Conservation (phyloP, 2,113 vertebrate genomes). For the Pteronura brasiliensis region DNA sequence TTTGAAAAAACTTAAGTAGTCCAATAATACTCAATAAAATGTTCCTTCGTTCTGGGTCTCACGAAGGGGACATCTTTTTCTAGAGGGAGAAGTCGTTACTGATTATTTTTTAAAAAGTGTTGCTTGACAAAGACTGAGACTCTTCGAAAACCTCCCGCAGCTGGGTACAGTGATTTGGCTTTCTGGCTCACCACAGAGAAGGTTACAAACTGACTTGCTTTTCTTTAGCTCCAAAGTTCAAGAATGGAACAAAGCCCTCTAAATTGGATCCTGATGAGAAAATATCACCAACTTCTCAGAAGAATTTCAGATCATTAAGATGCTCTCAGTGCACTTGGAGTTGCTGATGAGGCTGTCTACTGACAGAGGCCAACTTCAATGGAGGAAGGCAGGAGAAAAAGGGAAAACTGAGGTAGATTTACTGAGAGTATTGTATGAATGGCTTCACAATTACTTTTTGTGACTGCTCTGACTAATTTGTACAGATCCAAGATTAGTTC, state of each 20-base stretch:
- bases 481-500: constrained; percentile 86
- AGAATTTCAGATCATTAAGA: constrained; percentile 93
- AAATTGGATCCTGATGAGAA: constrained; percentile 96
- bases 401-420: constrained; percentile 87
- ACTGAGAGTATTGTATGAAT: constrained; percentile 82
- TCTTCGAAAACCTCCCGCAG: constrained; percentile 80
- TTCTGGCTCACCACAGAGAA: constrained; percentile 80
- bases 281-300: constrained; percentile 91
- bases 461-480: constrained; percentile 85
- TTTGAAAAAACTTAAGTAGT: constrained; percentile 67
- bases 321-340: constrained; percentile 85
- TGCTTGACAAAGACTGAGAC: constrained; percentile 73
- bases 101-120: constrained; percentile 80
- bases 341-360: constrained; percentile 87
- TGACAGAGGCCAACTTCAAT: constrained; percentile 90
- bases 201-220: constrained; percentile 84
- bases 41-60: constrained; percentile 33
- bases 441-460: constrained; percentile 83
- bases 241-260: constrained; percentile 93
- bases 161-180: constrained; percentile 81
- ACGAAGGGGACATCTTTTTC: constrained; percentile 5
- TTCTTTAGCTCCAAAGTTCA: constrained; percentile 88
- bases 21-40: constrained; percentile 67
- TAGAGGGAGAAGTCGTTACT: constrained; percentile 67
- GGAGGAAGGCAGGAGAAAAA: constrained; percentile 83